Evolutionary conservation across 2,113 vertebrate genomes (phyloP).

Genomic region (Otus sunia): DNA sequence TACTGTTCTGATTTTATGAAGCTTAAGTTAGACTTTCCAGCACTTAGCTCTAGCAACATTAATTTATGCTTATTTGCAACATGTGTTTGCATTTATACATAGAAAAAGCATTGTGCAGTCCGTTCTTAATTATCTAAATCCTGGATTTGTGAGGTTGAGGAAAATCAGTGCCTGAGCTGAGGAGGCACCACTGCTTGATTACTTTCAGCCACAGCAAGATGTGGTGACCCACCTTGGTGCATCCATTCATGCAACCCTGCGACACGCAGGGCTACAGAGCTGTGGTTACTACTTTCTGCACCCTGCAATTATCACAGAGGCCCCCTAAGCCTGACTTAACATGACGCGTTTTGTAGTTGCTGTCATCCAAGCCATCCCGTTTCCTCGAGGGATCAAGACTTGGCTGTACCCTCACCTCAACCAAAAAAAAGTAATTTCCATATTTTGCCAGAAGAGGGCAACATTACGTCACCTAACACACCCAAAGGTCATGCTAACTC

Average conservation of each 20-base stretch:
- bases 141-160: not conserved
- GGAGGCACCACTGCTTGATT: accelerated
- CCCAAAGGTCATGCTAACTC: accelerated
- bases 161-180: not conserved
- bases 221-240: accelerated
- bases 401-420: accelerated
- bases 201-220: accelerated
- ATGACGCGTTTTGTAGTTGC: accelerated
- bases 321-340: accelerated
- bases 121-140: not conserved
- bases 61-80: not conserved
- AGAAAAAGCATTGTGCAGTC: not conserved
- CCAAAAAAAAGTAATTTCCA: not conserved
- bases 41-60: not conserved
- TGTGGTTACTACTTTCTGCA: not conserved
- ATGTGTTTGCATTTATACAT: not conserved
- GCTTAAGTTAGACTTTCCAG: not conserved
- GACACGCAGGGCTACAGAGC: accelerated
- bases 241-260: not conserved
- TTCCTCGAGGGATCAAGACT: accelerated
- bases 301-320: not conserved
- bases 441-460: constrained; percentile 11
- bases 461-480: not conserved
- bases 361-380: accelerated
- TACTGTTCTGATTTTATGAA: not conserved